Percentiles rank a stretch among this genome's conserved stretches.
Evolutionary conservation across 2,888 invertebrate genomes (phyloP).

Genomic region (Xylota sylvarum): DNA sequence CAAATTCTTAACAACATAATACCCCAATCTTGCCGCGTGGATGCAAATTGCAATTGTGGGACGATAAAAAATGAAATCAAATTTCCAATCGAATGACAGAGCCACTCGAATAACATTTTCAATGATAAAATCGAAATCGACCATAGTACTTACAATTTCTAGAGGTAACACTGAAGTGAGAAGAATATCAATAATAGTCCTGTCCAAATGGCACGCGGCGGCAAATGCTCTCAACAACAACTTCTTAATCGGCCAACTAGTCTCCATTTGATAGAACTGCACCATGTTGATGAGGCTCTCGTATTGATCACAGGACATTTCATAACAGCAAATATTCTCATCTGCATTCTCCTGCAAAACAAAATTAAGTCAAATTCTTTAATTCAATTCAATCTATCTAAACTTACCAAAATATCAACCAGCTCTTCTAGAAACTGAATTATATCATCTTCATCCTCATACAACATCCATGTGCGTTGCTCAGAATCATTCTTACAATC

Average conservation of each 20-base stretch:
- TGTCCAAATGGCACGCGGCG: slow-evolving; percentile 94
- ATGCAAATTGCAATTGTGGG: too few relatives aligned
- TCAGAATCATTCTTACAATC: slow-evolving; percentile 97
- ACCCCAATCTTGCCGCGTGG: too few relatives aligned
- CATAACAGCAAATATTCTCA: slow-evolving; percentile 93
- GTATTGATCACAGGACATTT: slow-evolving; percentile 93
- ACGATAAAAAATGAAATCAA: too few relatives aligned
- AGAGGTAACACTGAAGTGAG: slow-evolving; percentile 95
- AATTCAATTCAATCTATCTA: neutral
- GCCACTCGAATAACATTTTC: too few relatives aligned
- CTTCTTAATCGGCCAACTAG: slow-evolving; percentile 93
- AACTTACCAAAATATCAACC: slow-evolving; percentile 91
- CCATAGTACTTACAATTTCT: slow-evolving; percentile 94
- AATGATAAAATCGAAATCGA: neutral
- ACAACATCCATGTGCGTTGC: slow-evolving; percentile 97
- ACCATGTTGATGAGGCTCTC: slow-evolving; percentile 93
- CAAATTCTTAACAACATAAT: too few relatives aligned
- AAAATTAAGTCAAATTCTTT: neutral
- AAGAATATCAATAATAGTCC: slow-evolving; percentile 92
- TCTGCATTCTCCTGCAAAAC: slow-evolving; percentile 94
- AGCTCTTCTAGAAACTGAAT: slow-evolving; percentile 93
- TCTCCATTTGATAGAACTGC: slow-evolving; percentile 98
- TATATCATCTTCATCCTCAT: slow-evolving; percentile 96
- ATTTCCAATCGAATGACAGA: too few relatives aligned
- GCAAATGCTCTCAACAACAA: slow-evolving; percentile 94